A percentile compares a stretch with the other conserved stretches of the same genome.
Conservation (phyloP, 1,140 invertebrate genomes). For the Periplaneta americana region DNA sequence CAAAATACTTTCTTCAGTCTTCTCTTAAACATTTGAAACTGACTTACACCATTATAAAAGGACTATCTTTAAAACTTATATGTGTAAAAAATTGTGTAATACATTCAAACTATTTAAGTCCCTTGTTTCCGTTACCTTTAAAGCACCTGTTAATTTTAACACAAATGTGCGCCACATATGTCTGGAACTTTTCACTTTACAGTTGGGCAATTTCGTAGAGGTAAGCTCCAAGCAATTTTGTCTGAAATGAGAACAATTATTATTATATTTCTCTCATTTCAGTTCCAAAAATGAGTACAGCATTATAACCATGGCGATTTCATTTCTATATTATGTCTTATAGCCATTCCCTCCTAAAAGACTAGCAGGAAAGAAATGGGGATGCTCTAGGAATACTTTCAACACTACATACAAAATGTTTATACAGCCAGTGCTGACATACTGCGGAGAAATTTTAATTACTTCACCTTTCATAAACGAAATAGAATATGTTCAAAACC, state of each 20-base stretch:
- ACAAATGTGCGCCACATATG: neutral
- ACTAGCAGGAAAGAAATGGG: too few species aligned
- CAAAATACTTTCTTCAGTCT: too few species aligned
- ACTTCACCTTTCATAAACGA: too few species aligned
- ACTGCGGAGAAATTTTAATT: too few species aligned
- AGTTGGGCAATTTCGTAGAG: conserved; percentile 69
- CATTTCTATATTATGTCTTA: neutral
- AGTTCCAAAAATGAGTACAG: neutral
- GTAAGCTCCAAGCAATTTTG: conserved; percentile 81
- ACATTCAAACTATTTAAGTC: neutral
- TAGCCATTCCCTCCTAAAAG: neutral
- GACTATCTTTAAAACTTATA: too few species aligned
- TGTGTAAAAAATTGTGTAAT: too few species aligned
- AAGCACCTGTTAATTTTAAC: neutral
- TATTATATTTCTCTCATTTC: neutral
- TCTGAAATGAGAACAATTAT: conserved; percentile 51
- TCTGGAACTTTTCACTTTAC: neutral
- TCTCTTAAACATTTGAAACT: too few species aligned
- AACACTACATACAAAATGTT: too few species aligned
- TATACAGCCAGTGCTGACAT: too few species aligned
- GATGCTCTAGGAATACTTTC: too few species aligned
- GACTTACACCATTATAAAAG: too few species aligned
- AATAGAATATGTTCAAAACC: too few species aligned
- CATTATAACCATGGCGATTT: neutral
- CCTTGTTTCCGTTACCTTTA: neutral